phyloP scores from a whole-genome alignment of 2,888 invertebrate species.

The Chromoteleia sp. region DNA sequence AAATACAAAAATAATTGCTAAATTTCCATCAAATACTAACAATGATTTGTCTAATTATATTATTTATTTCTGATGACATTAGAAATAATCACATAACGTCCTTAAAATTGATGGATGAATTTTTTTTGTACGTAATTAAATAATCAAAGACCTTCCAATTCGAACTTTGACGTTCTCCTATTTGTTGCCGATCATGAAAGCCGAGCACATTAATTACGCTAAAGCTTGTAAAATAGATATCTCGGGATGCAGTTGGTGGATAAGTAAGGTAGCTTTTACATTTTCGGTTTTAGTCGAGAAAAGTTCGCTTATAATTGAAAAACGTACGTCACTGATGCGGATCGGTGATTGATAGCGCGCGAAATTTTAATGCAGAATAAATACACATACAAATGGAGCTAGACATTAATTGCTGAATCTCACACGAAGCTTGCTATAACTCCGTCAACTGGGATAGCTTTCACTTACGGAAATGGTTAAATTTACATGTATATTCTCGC shows the following conservation, averaged over 20 bases:
- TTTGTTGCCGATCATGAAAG: background rate
- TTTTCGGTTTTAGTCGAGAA: background rate
- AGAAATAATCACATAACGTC: too few species aligned
- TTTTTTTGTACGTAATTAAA: background rate
- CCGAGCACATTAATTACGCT: background rate
- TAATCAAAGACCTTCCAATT: background rate
- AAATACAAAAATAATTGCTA: too few species aligned
- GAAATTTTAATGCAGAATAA: slow-evolving; percentile 42
- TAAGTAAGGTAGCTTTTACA: background rate
- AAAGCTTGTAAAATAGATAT: background rate
- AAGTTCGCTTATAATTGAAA: slow-evolving; percentile 3
- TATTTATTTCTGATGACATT: too few species aligned
- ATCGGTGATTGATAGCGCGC: slow-evolving; percentile 25
- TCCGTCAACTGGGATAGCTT: slow-evolving; percentile 36
- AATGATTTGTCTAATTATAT: too few species aligned
- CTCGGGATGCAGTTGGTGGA: background rate
- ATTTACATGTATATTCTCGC: slow-evolving; percentile 35
- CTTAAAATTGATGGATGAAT: too few species aligned
- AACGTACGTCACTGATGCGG: background rate
- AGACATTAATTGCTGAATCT: slow-evolving; percentile 38
- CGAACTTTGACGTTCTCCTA: background rate
- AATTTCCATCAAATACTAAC: too few species aligned
- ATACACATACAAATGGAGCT: slow-evolving; percentile 4
- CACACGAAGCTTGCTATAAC: slow-evolving; percentile 33
- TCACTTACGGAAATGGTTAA: slow-evolving; percentile 44